Evolutionary conservation across 23 tunicate species (phyloP).

Genomic region (Phallusia fumigata): DNA sequence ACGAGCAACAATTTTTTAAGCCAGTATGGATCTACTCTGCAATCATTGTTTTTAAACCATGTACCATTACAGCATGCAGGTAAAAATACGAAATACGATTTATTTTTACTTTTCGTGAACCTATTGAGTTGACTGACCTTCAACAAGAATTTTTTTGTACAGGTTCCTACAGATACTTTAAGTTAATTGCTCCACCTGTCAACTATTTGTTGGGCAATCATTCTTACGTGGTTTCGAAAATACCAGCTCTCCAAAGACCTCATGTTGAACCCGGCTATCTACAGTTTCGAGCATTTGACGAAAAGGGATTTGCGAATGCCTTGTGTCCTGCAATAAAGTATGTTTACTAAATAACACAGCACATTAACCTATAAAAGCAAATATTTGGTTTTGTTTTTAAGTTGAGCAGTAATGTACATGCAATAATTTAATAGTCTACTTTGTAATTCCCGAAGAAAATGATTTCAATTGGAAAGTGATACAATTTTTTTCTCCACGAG

Average conservation of each 20-base stretch:
- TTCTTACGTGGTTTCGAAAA: background rate
- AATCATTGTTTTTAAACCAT: conserved; percentile 27
- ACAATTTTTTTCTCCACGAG: too few species aligned
- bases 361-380: too few species aligned
- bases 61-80: conserved; percentile 37
- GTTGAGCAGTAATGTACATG: too few species aligned
- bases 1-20: conserved; percentile 44
- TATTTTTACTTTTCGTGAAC: background rate
- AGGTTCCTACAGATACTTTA: background rate
- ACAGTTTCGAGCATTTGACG: conserved; percentile 4
- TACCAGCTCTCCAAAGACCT: background rate
- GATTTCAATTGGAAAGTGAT: too few species aligned
- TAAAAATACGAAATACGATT: background rate
- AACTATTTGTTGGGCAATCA: background rate
- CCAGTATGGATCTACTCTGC: conserved; percentile 43
- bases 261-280: background rate
- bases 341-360: background rate
- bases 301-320: background rate
- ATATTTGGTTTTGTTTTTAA: too few species aligned
- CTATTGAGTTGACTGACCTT: background rate
- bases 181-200: background rate
- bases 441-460: too few species aligned
- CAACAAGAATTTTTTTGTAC: background rate
- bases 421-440: too few species aligned
- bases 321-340: background rate